These are phyloP conservation scores for Atlantisia rogersi DNA, from an alignment of 2,113 vertebrate species.

Conservation along the genomic window DNA sequence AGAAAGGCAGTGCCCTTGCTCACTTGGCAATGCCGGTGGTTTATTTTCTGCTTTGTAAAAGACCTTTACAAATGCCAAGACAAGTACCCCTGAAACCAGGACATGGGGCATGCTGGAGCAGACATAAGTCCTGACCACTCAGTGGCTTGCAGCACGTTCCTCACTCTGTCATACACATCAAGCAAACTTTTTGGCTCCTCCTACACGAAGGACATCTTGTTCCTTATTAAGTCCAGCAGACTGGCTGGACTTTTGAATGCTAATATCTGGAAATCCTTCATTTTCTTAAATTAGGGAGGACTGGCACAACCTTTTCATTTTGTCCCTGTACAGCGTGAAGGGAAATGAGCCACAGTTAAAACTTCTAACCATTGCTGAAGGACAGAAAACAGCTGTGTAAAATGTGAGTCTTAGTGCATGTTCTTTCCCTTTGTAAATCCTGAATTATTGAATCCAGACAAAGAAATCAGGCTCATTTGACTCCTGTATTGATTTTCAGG, in stretches of 20 bases:
- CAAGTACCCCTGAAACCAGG: not conserved
- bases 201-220: not conserved
- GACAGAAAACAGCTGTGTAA: not conserved
- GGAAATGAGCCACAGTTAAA: not conserved
- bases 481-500: not conserved
- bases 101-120: not conserved
- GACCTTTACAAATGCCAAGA: not conserved
- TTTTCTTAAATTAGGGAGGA: not conserved
- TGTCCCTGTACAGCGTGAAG: fast-evolving
- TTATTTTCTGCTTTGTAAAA: not conserved
- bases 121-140: not conserved
- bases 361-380: not conserved
- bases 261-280: not conserved
- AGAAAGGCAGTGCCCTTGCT: not conserved
- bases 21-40: not conserved
- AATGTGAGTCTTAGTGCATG: not conserved
- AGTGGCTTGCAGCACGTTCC: not conserved
- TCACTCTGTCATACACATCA: not conserved
- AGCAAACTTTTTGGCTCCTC: not conserved
- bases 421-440: not conserved
- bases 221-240: not conserved
- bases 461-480: not conserved
- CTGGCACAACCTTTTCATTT: not conserved
- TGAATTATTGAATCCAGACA: not conserved
- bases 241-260: not conserved